These are phyloP conservation scores for Bucorvus abyssinicus DNA, from an alignment of 2,797 vertebrate genomes.

Conservation along the genomic window DNA sequence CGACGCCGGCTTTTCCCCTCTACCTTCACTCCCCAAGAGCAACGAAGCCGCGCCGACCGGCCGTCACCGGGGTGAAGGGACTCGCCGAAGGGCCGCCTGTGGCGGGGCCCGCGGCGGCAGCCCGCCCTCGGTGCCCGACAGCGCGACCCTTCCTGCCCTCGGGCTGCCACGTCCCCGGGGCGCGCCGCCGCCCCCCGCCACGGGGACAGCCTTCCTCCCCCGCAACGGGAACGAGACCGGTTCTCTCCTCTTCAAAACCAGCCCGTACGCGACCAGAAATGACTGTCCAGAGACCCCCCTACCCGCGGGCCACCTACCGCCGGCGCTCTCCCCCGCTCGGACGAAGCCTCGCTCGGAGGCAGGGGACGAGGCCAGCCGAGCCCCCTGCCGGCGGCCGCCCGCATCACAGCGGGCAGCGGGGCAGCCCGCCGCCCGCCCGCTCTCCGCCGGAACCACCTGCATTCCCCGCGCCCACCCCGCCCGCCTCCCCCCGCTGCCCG, in stretches of 20 bases:
- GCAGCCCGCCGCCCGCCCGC: neutral
- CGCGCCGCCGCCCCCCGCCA: neutral
- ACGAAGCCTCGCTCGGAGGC: neutral
- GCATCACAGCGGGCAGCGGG: neutral
- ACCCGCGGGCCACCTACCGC: neutral
- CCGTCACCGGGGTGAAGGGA: neutral
- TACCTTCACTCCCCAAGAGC: neutral
- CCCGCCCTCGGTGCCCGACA: neutral
- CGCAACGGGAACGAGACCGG: too few species aligned
- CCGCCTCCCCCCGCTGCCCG: neutral
- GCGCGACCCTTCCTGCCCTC: neutral
- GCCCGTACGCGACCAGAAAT: accelerated
- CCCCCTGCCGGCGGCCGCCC: neutral
- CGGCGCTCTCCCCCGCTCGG: neutral
- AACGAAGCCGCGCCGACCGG: neutral
- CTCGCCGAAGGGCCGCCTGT: neutral
- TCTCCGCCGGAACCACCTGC: neutral
- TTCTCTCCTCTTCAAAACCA: neutral
- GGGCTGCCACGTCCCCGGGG: neutral
- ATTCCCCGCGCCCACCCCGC: neutral
- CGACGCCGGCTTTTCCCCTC: neutral
- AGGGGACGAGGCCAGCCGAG: neutral
- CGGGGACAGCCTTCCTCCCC: neutral
- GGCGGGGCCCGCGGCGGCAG: neutral
- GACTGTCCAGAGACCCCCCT: too few species aligned